Percentiles rank a stretch among this genome's conserved stretches.
Conservation (phyloP, 2,888 invertebrate genomes). For the Phaedon cochleariae region DNA sequence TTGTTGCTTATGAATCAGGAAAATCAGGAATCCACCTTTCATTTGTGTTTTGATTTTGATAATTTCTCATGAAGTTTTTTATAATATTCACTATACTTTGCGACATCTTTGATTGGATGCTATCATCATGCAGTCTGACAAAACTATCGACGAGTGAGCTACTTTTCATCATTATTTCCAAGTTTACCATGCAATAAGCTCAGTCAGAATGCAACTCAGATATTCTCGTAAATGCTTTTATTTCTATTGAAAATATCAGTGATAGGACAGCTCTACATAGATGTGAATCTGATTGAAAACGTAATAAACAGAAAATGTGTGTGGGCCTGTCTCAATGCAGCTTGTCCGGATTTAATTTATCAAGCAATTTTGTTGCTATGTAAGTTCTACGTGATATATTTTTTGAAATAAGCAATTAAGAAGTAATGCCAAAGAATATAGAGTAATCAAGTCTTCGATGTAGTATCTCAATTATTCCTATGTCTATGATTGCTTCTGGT, state of each 20-base stretch:
- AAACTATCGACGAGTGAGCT: not conserved
- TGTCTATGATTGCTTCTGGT: constrained; percentile 19
- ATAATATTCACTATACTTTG: too few relatives aligned
- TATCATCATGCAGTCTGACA: too few relatives aligned
- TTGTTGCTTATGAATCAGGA: too few relatives aligned
- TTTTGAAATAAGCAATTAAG: constrained; percentile 26
- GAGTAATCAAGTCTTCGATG: constrained; percentile 24
- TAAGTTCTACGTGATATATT: constrained; percentile 10
- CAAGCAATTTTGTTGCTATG: constrained; percentile 10
- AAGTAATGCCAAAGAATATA: constrained; percentile 23
- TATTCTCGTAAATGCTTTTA: not conserved
- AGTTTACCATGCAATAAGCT: not conserved
- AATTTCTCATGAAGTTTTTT: too few relatives aligned
- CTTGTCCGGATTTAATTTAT: constrained; percentile 14
- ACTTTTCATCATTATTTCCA: too few relatives aligned
- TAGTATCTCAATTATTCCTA: constrained; percentile 23
- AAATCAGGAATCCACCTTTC: too few relatives aligned
- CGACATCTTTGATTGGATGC: too few relatives aligned
- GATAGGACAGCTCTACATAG: not conserved
- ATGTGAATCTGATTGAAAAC: not conserved
- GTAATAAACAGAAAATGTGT: constrained; percentile 3
- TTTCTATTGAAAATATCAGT: not conserved
- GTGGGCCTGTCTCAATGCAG: constrained; percentile 10
- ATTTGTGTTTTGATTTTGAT: too few relatives aligned
- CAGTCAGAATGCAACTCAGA: not conserved